phyloP scores from a whole-genome alignment of 2,113 vertebrate species.

The Etheostoma spectabile region DNA sequence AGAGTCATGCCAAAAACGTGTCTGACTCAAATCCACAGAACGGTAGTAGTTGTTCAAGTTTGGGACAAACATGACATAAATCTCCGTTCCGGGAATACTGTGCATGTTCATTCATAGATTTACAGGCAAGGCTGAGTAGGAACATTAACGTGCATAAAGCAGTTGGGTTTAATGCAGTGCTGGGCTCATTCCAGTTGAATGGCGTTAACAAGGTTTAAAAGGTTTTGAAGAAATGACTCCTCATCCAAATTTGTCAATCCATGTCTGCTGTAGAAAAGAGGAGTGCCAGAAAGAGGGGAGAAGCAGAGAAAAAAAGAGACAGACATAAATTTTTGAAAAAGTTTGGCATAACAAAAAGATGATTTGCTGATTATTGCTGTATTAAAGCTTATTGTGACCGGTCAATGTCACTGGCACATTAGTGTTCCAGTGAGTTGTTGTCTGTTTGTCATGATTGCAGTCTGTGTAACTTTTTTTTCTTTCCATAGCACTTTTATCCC shows the following conservation, averaged over 20 bases:
- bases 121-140: neutral
- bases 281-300: neutral
- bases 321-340: neutral
- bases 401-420: neutral
- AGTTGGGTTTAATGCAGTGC: constrained; percentile 23
- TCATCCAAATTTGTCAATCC: constrained; percentile 18
- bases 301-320: neutral
- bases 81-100: too few relatives aligned
- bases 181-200: neutral
- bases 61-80: too few relatives aligned
- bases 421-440: neutral
- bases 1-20: too few relatives aligned
- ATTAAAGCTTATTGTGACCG: neutral
- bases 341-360: too few relatives aligned
- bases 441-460: neutral
- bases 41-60: too few relatives aligned
- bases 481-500: neutral
- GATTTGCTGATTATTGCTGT: constrained; percentile 4
- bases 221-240: neutral
- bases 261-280: neutral
- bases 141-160: neutral
- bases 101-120: constrained; percentile 3
- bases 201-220: constrained; percentile 6
- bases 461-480: neutral
- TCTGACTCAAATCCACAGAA: too few relatives aligned